Conservation (phyloP, 2,797 vertebrate species). For the Percopsis omiscomaycus region DNA sequence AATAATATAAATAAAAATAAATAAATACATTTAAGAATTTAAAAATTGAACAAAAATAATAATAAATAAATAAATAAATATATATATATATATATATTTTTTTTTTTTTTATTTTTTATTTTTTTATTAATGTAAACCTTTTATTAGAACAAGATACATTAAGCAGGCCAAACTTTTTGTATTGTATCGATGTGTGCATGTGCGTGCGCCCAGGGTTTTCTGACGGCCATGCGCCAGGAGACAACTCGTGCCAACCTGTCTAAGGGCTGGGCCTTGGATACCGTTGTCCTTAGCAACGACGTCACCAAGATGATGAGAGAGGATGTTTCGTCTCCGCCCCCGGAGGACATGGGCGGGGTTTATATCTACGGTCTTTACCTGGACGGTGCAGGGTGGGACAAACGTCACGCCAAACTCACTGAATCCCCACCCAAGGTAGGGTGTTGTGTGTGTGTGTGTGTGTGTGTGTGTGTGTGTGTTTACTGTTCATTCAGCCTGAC, state of each 20-base stretch:
- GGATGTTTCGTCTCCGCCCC: conserved; percentile 77
- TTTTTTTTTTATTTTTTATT: no score
- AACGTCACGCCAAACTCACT: conserved; percentile 68
- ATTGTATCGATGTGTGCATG: neutral
- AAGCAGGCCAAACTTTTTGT: no score
- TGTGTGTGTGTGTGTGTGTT: neutral
- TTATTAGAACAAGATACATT: no score
- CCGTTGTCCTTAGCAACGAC: conserved; percentile 79
- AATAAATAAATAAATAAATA: no score
- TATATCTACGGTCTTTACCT: conserved; percentile 84
- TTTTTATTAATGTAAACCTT: no score
- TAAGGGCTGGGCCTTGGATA: conserved; percentile 84
- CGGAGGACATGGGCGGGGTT: conserved; percentile 81
- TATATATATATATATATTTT: no score
- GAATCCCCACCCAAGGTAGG: conserved; percentile 80
- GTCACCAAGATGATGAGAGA: conserved; percentile 86
- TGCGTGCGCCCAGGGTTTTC: conserved; percentile 74
- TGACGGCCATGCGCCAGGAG: conserved; percentile 86
- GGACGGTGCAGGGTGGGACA: conserved; percentile 85
- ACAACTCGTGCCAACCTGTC: conserved; percentile 79
- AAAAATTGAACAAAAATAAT: no score
- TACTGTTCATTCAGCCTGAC: neutral
- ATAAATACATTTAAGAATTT: no score
- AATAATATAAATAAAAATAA: no score
- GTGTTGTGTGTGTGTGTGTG: neutral